These are phyloP conservation scores for Xiphias gladius DNA, from an alignment of 2,113 vertebrate species.

Conservation along the genomic window DNA sequence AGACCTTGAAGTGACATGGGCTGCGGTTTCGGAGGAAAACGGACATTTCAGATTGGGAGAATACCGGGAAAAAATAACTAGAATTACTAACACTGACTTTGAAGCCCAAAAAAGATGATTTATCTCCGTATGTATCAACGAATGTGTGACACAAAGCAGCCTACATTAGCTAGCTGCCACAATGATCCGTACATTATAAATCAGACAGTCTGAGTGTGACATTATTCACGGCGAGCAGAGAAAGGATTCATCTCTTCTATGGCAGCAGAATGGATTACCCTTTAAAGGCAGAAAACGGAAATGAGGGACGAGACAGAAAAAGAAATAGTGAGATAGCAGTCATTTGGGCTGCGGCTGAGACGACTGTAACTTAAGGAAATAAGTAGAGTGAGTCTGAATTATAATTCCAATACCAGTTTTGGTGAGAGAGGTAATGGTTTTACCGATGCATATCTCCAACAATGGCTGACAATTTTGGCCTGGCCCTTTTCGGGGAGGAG, in stretches of 20 bases:
- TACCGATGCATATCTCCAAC: slow-evolving; percentile 45
- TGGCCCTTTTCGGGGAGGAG: slow-evolving; percentile 8
- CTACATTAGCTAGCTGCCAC: slow-evolving; percentile 24
- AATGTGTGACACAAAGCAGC: neutral
- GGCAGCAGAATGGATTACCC: slow-evolving; percentile 29
- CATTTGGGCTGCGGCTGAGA: slow-evolving; percentile 17
- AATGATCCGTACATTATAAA: slow-evolving; percentile 42
- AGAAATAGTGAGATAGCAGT: slow-evolving; percentile 23
- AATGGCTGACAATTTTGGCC: slow-evolving; percentile 24
- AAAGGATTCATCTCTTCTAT: slow-evolving; percentile 26
- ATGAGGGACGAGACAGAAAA: slow-evolving; percentile 27
- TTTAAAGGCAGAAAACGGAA: slow-evolving; percentile 40
- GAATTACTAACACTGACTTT: neutral
- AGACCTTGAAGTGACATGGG: neutral
- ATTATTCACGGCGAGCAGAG: slow-evolving; percentile 35
- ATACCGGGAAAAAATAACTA: neutral
- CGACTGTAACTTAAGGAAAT: slow-evolving; percentile 30
- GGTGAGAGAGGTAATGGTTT: slow-evolving; percentile 43
- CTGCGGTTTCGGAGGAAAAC: neutral
- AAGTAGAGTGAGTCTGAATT: slow-evolving; percentile 44
- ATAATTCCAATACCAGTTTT: slow-evolving; percentile 44
- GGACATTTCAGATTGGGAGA: neutral
- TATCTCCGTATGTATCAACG: slow-evolving; percentile 35
- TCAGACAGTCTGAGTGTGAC: slow-evolving; percentile 12
- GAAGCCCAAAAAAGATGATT: neutral